Base-by-base conservation (phyloP, 2,113 vertebrate species). In the Megalops atlanticus region DNA sequence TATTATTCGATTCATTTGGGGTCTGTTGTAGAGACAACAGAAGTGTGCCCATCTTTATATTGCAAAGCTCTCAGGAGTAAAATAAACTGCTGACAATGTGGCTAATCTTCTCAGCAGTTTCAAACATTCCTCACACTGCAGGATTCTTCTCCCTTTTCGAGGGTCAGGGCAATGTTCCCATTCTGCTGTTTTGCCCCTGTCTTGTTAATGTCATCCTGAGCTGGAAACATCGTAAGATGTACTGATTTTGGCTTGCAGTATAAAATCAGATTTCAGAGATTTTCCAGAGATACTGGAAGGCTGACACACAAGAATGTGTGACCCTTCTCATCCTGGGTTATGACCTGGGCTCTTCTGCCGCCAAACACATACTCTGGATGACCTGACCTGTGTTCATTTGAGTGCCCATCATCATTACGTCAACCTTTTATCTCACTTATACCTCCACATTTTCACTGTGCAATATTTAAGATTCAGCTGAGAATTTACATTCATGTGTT, bases 1-100 rank as follows among this genome's bases (percentile, higher is more conserved):
- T 64, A 64, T 64, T 27, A 64, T 64, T 64, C 58, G n/a, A 64
- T 64, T 64, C 58, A 64, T 64, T 64, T 64, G 58, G 58, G 58
- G 58, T 64, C 24, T 64, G 58, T 64, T 24, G 58, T 64, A 64
- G 58, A 64, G 58, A 64, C 31, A 64, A 64, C 31, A 64, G 31
- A 64, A 64, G 58, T 27, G 18, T n/a, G 58, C 24, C 58, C 58
- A 64, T 64, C 58, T 64, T 24, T 64, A n/a, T 64, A 64, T 64
- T 27, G 58, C 58, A 64, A 64, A 64, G 58, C 24, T 12, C 58
- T 64, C 58, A 11, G 7, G 58, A 31, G 58, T 4, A 24, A 64
- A 64, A 64, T 64, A 64, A 64, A 64, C 58, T 64, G 58, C 58
- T 64, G 58, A 64, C 58, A 64, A 27, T 64, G 58, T 64, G 58